Evolutionary conservation across 2,797 vertebrate genomes (phyloP).

Genomic region (Poecilia gillii): DNA sequence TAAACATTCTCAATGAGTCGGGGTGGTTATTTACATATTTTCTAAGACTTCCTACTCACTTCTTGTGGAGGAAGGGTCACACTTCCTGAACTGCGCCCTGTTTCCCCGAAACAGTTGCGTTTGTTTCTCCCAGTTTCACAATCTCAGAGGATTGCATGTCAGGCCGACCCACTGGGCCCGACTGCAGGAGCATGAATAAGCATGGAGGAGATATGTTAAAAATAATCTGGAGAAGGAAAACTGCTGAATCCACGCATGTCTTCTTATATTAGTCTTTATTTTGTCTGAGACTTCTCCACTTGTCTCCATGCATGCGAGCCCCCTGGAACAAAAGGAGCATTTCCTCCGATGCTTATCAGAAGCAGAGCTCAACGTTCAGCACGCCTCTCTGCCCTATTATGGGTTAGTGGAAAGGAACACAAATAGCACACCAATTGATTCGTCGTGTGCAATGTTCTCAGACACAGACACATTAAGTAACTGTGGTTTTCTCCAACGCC

Average conservation of each 20-base stretch:
- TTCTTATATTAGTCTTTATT: conserved; percentile 45
- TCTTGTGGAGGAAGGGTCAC: conserved; percentile 41
- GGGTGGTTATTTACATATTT: conserved; percentile 46
- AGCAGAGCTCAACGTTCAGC: conserved; percentile 55
- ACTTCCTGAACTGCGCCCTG: conserved; percentile 59
- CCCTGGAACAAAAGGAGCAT: conserved; percentile 67
- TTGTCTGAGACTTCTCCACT: conserved; percentile 60
- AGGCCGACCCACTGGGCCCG: conserved; percentile 32
- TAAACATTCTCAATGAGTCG: conserved; percentile 16
- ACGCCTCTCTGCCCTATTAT: conserved; percentile 69
- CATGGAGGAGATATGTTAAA: conserved; percentile 42
- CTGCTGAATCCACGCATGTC: conserved; percentile 48
- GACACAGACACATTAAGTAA: conserved; percentile 59
- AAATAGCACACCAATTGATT: conserved; percentile 74
- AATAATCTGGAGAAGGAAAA: conserved; percentile 46
- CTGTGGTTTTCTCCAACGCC: conserved; percentile 26
- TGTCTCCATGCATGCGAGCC: conserved; percentile 47
- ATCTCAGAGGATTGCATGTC: conserved; percentile 41
- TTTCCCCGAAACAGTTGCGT: conserved; percentile 41
- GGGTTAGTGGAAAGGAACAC: conserved; percentile 73
- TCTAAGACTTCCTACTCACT: conserved; percentile 13
- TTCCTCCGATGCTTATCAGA: conserved; percentile 75
- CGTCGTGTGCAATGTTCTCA: conserved; percentile 48
- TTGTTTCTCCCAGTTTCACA: conserved; percentile 38
- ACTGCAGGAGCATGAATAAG: conserved; percentile 22